phyloP scores from a whole-genome alignment of 2,888 invertebrate genomes.

The Pterostichus niger region DNA sequence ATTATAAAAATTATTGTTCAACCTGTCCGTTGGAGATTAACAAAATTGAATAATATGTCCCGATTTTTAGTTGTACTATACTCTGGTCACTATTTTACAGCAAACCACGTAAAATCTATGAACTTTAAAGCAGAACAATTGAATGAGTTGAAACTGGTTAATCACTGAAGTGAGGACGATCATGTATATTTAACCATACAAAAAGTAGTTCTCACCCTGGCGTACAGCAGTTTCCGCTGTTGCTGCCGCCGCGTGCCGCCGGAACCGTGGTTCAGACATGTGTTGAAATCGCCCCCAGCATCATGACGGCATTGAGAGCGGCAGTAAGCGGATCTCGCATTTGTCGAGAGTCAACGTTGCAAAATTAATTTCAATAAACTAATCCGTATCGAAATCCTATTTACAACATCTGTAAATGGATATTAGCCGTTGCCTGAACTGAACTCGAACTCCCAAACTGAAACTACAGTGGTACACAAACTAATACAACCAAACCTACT shows the following conservation, averaged over 20 bases:
- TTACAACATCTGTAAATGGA: conserved; percentile 54
- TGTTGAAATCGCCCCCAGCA: not conserved
- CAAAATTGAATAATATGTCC: no score
- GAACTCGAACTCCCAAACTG: conserved; percentile 36
- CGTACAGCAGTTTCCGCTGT: not conserved
- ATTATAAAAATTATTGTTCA: no score
- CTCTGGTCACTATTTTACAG: no score
- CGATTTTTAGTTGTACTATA: no score
- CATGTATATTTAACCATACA: not conserved
- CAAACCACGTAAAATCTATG: no score
- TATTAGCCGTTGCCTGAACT: conserved; percentile 4
- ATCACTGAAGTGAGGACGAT: not conserved
- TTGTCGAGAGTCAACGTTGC: conserved; percentile 41
- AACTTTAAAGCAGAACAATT: not conserved
- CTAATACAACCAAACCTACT: no score
- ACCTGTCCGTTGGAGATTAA: no score
- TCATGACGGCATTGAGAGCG: not conserved
- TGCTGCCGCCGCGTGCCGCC: not conserved
- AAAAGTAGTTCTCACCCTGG: not conserved
- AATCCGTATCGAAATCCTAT: conserved; percentile 56
- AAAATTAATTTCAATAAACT: conserved; percentile 62
- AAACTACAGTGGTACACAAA: not conserved
- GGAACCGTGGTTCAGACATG: conserved; percentile 4
- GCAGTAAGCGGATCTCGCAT: conserved; percentile 35
- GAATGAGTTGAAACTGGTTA: not conserved